These are phyloP conservation scores for Cryptotis parvus DNA, from an alignment of 2,113 vertebrate genomes.

Conservation along the genomic window DNA sequence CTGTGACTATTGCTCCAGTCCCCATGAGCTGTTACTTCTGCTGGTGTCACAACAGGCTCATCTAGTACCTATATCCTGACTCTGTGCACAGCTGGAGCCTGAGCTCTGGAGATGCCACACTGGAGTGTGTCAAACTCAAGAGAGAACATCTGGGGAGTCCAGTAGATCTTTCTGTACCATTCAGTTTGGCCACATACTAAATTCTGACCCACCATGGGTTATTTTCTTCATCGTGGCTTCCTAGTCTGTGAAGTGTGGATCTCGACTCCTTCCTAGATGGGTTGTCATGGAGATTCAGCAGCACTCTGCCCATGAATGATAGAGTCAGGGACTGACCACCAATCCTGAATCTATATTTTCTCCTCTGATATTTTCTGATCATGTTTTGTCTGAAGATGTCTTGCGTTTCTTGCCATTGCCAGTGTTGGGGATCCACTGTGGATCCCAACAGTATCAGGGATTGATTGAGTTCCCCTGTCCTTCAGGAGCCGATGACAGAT, in stretches of 20 bases:
- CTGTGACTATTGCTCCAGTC: accelerated
- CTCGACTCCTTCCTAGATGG: neutral
- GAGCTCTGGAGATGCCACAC: accelerated
- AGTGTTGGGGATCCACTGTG: too few species aligned
- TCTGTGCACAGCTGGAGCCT: neutral
- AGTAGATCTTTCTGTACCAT: neutral
- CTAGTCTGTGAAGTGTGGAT: neutral
- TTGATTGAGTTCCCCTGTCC: too few species aligned
- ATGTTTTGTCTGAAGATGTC: neutral
- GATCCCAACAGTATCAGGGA: too few species aligned
- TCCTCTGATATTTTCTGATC: neutral
- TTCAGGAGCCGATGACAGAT: too few species aligned
- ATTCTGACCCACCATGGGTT: neutral
- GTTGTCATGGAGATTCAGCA: neutral
- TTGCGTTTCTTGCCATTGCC: accelerated
- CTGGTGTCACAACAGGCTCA: accelerated
- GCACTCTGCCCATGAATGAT: neutral
- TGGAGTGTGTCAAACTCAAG: accelerated
- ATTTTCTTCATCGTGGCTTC: accelerated
- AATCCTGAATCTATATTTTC: accelerated
- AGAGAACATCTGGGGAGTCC: too few species aligned
- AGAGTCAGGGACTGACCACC: accelerated
- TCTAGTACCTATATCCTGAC: accelerated
- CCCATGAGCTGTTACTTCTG: too few species aligned
- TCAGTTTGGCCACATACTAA: neutral